phyloP scores from a whole-genome alignment of 2,797 vertebrate genomes.

The Acanthurus tractus region DNA sequence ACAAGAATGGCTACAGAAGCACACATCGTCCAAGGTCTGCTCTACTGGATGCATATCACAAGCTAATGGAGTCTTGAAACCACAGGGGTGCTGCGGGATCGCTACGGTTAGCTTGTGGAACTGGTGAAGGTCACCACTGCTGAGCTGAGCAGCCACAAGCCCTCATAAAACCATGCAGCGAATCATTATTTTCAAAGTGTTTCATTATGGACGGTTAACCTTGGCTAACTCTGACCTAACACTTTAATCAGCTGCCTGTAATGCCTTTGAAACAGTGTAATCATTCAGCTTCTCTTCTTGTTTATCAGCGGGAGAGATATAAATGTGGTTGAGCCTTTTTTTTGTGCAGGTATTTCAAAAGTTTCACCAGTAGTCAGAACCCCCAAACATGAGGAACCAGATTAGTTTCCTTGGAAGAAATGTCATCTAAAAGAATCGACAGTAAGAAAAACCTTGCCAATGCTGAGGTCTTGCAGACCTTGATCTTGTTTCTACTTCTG shows the following conservation, averaged over 20 bases:
- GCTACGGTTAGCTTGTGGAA: slow-evolving; percentile 77
- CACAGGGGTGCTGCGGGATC: slow-evolving; percentile 71
- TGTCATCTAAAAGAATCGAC: slow-evolving; percentile 62
- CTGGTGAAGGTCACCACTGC: slow-evolving; percentile 82
- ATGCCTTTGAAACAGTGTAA: slow-evolving; percentile 80
- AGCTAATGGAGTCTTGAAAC: slow-evolving; percentile 77
- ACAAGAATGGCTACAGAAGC: slow-evolving; percentile 41
- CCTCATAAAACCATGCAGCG: slow-evolving; percentile 85
- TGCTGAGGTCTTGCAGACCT: slow-evolving; percentile 56
- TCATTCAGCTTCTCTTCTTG: slow-evolving; percentile 77
- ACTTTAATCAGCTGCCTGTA: slow-evolving; percentile 85
- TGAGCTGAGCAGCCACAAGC: slow-evolving; percentile 81
- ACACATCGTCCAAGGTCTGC: slow-evolving; percentile 43
- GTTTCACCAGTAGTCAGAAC: slow-evolving; percentile 54
- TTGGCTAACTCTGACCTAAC: slow-evolving; percentile 84
- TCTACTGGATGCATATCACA: slow-evolving; percentile 70
- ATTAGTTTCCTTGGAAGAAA: slow-evolving; percentile 63
- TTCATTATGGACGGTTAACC: slow-evolving; percentile 88
- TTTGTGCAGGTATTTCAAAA: slow-evolving; percentile 70
- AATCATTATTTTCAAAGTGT: slow-evolving; percentile 87
- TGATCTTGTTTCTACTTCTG: slow-evolving; percentile 69
- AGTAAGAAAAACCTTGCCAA: slow-evolving; percentile 55
- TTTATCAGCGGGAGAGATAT: slow-evolving; percentile 69
- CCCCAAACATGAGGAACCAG: slow-evolving; percentile 45
- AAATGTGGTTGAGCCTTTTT: slow-evolving; percentile 45